Base-by-base conservation (phyloP, 2,888 invertebrate species). In the Noctua comes region DNA sequence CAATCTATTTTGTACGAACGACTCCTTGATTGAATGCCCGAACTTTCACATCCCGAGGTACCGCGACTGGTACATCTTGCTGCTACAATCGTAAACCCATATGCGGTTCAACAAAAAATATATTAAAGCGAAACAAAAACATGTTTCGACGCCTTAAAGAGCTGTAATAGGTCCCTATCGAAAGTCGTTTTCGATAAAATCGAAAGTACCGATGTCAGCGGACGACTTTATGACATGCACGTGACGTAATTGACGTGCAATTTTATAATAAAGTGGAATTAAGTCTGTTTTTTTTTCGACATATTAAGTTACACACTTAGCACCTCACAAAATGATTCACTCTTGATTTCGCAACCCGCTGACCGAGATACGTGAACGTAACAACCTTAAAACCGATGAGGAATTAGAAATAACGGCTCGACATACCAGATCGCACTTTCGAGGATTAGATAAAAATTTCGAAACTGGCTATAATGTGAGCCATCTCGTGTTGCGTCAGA, bases 1-100 rank as follows among this genome's bases (percentile, higher is more conserved):
- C 91, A 92, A 93, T 95, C 89, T 86, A 79, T 95, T 94, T 94
- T 93, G 91, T 94, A 93, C 87, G 77, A 72, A 72, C 31, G 68
- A 57, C 79, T 87, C 79, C 85, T 88, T 83, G 78, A 88, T 89
- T 89, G 85, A 82, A 80, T 74, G 73, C 68, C 86, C 84, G 73
- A 83, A 88, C 90, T 92, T 91, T 88, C 85, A 86, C 88, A 87
- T 80, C 72, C 73, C 75, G 80, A 76, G 73, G 57, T 70, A 78
- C 54, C 46, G 54, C 76, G 75, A 71, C 82, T 80, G 82, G 76
- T 76, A 85, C 71, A 77, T 74, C 65, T 77, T 73, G 73, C 69
- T 78, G 59, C 72, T 77, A 90, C 89, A 91, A 90, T 90, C 89
- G 90, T 90, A 89, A 90, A 78, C 71, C 90, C 89, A 73, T 92